A percentile compares a stretch with the other conserved stretches of the same genome.
Conservation (phyloP, 2,797 vertebrate species). For the Falco columbarius region DNA sequence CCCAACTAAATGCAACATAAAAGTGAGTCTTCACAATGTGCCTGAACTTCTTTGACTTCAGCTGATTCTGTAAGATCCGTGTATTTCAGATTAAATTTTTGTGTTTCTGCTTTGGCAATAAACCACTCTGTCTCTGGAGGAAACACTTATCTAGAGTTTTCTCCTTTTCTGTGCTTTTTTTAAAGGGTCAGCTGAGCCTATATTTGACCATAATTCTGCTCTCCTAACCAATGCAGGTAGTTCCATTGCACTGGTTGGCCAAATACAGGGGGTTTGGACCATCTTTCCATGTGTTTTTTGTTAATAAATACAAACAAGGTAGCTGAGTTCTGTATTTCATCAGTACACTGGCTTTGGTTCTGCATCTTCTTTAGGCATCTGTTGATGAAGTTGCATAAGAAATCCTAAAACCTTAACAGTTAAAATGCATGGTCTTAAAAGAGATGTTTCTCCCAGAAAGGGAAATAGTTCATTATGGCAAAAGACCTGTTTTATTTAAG, state of each 20-base stretch:
- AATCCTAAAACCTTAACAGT: background rate
- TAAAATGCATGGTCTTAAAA: background rate
- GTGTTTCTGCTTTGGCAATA: background rate
- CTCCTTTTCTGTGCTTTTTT: background rate
- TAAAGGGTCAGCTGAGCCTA: background rate
- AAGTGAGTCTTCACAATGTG: background rate
- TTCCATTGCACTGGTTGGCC: background rate
- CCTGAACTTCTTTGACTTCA: background rate
- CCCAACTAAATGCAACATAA: background rate
- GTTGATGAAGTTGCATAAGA: background rate
- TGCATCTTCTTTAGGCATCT: background rate
- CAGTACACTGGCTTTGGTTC: background rate
- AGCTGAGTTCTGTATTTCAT: background rate
- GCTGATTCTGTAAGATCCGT: rapidly evolving
- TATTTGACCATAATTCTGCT: background rate
- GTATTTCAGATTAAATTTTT: background rate
- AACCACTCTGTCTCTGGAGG: background rate
- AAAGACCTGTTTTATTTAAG: slow-evolving; percentile 3
- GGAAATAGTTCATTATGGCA: background rate
- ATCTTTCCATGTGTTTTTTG: background rate
- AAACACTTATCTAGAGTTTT: background rate
- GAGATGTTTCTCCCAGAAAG: slow-evolving; percentile 18
- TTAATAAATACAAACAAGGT: background rate
- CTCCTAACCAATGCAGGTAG: background rate
- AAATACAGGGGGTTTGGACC: background rate